These are phyloP conservation scores for Anthopleura sola DNA, from an alignment of 64 coral and sea anemone genomes.

Conservation along the genomic window DNA sequence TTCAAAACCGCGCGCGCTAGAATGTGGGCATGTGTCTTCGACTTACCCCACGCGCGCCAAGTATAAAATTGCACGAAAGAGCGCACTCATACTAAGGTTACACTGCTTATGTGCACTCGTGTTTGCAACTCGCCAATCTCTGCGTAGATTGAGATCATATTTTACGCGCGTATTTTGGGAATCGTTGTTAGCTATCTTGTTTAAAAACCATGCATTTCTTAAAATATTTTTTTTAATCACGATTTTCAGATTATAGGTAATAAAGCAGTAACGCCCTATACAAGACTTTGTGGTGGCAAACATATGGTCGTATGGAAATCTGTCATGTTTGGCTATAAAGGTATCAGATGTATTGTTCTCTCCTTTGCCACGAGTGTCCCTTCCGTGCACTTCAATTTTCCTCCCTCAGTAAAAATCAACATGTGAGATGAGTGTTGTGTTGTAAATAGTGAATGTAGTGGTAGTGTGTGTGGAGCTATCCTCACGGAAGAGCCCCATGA, in stretches of 20 bases:
- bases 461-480: too few relatives aligned
- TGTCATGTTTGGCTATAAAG: conserved; percentile 33
- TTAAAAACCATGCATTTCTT: not conserved
- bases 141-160: conserved; percentile 7
- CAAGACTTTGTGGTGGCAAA: conserved; percentile 12
- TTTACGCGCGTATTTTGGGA: not conserved
- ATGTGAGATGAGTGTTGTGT: too few relatives aligned
- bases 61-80: not conserved
- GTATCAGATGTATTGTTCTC: too few relatives aligned
- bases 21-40: too few relatives aligned
- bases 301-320: conserved; percentile 26
- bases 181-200: not conserved
- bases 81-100: not conserved
- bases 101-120: too few relatives aligned
- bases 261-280: not conserved
- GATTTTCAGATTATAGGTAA: not conserved
- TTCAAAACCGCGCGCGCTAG: too few relatives aligned
- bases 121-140: not conserved
- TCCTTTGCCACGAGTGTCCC: too few relatives aligned
- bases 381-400: too few relatives aligned
- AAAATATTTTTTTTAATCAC: not conserved
- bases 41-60: too few relatives aligned
- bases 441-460: too few relatives aligned
- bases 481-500: too few relatives aligned
- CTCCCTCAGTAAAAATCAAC: too few relatives aligned